Conservation (phyloP, 2,888 invertebrate genomes). For the Athalia cordata region DNA sequence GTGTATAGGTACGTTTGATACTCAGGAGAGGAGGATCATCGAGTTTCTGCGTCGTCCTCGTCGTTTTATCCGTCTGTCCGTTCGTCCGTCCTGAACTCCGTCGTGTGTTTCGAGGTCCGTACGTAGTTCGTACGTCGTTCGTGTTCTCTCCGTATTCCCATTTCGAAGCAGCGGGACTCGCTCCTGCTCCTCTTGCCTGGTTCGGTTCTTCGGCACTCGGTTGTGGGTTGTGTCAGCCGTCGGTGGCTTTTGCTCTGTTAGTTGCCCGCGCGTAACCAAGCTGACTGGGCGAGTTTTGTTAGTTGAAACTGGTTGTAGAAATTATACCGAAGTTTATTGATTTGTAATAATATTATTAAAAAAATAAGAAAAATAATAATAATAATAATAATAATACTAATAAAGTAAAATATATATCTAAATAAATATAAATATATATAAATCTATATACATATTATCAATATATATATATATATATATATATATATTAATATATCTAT, state of each 20-base stretch:
- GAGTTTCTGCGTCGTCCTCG: background rate
- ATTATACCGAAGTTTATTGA: no score
- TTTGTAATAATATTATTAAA: no score
- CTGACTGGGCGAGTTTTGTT: slow-evolving; percentile 50
- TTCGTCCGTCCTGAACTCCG: slow-evolving; percentile 28
- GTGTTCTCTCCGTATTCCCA: slow-evolving; percentile 16
- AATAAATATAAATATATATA: no score
- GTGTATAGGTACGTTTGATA: no score
- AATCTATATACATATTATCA: no score
- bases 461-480: no score
- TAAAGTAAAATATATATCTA: no score
- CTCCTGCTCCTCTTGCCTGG: no score
- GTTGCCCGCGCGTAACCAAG: slow-evolving; percentile 68
- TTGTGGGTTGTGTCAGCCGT: slow-evolving; percentile 52
- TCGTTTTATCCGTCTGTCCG: slow-evolving; percentile 2
- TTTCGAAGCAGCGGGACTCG: background rate
- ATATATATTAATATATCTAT: no score
- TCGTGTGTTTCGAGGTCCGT: slow-evolving; percentile 52
- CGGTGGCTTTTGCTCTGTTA: slow-evolving; percentile 55
- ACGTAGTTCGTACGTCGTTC: slow-evolving; percentile 55
- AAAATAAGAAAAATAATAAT: no score
- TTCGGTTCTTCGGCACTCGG: slow-evolving; percentile 18
- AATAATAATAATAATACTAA: no score
- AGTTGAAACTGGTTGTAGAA: background rate
- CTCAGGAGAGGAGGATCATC: background rate